Conservation (phyloP, 92 coral and sea anemone genomes). For the Pocillopora grandis region DNA sequence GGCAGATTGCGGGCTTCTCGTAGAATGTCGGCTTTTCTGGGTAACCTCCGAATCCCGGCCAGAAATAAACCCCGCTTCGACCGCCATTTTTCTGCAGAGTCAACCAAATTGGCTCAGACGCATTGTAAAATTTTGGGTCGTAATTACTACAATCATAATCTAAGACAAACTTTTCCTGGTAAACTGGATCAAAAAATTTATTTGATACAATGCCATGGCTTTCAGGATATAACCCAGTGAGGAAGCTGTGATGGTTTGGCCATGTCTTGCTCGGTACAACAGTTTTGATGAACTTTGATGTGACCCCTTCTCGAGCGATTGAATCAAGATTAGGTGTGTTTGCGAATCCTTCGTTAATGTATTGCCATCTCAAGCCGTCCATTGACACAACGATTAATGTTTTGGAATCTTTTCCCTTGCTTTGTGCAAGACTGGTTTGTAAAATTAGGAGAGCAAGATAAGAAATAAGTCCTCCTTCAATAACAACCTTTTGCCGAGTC, state of each 20-base stretch:
- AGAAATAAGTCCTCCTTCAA: background rate
- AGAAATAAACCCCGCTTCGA: slow-evolving; percentile 76
- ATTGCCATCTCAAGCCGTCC: slow-evolving; percentile 93
- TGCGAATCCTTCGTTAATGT: slow-evolving; percentile 50
- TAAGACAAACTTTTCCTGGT: slow-evolving; percentile 64
- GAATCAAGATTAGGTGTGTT: slow-evolving; percentile 69
- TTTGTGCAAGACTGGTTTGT: background rate
- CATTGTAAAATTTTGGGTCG: slow-evolving; percentile 86
- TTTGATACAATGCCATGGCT: slow-evolving; percentile 88
- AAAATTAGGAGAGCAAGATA: background rate
- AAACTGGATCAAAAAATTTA: slow-evolving; percentile 84
- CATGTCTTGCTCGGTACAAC: slow-evolving; percentile 85
- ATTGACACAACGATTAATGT: slow-evolving; percentile 76
- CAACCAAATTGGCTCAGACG: slow-evolving; percentile 88
- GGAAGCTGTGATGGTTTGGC: slow-evolving; percentile 84
- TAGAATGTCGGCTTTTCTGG: slow-evolving; percentile 70
- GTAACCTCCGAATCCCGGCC: slow-evolving; percentile 91
- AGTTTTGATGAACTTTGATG: slow-evolving; percentile 64
- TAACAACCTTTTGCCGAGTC: background rate
- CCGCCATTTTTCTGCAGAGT: slow-evolving; percentile 83
- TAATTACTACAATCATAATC: slow-evolving; percentile 80
- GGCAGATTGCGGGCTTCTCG: slow-evolving; percentile 55
- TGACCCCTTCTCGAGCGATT: slow-evolving; percentile 69
- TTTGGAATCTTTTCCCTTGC: background rate
- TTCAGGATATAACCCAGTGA: slow-evolving; percentile 93